phyloP scores from a whole-genome alignment of 2,888 invertebrate species.

The Labia minor region DNA sequence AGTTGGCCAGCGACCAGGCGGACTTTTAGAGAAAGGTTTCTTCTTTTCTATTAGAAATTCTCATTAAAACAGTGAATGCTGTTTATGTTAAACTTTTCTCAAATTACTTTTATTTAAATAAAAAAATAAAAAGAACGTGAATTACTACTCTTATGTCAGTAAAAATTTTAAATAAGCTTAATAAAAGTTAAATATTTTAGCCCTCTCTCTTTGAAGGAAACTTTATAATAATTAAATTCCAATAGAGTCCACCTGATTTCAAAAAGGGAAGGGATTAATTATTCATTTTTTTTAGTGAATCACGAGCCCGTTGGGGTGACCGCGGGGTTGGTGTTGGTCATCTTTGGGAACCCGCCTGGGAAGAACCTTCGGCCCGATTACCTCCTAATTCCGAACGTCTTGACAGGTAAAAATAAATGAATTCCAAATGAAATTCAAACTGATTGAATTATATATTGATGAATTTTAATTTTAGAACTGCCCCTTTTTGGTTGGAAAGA shows the following conservation, averaged over 20 bases:
- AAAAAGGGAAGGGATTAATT: too few species aligned
- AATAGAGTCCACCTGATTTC: too few species aligned
- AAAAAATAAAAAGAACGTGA: not conserved
- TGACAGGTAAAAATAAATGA: constrained; percentile 21
- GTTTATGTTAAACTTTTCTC: too few species aligned
- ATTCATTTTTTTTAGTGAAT: constrained; percentile 4
- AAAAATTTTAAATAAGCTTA: too few species aligned
- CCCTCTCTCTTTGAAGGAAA: not conserved
- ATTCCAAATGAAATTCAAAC: not conserved
- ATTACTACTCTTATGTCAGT: not conserved
- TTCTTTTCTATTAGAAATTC: not conserved
- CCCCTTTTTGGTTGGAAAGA: constrained; percentile 47
- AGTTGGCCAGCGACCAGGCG: not conserved
- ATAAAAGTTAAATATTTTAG: not conserved
- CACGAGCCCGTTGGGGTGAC: constrained; percentile 54
- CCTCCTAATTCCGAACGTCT: constrained; percentile 37
- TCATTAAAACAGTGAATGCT: too few species aligned
- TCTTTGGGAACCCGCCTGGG: constrained; percentile 51
- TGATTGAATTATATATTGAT: too few species aligned
- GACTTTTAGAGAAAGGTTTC: not conserved
- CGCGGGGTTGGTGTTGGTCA: constrained; percentile 55
- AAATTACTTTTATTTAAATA: not conserved
- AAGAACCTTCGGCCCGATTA: constrained; percentile 40
- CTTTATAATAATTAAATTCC: not conserved
- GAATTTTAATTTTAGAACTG: not conserved